These are phyloP conservation scores for Sinocyclocheilus anophthalmus DNA, from an alignment of 2,113 vertebrate genomes.

Conservation along the genomic window DNA sequence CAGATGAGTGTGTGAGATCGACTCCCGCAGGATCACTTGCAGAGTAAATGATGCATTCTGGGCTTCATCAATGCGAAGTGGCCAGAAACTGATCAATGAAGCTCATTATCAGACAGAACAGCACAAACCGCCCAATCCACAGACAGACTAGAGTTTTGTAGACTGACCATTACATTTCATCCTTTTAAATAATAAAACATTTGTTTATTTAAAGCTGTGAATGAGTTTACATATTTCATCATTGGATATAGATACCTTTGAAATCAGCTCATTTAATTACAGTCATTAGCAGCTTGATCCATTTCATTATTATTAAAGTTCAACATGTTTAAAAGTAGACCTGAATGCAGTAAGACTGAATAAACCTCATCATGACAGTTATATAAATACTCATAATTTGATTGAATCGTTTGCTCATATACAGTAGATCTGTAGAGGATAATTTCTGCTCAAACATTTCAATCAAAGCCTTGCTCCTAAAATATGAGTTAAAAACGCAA, in stretches of 20 bases:
- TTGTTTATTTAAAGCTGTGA: background rate
- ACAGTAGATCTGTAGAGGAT: background rate
- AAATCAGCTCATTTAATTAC: background rate
- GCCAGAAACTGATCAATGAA: conserved; percentile 69
- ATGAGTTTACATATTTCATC: background rate
- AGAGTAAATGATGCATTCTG: conserved; percentile 20
- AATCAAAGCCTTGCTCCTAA: background rate
- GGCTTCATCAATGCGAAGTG: conserved; percentile 61
- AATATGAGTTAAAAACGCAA: background rate
- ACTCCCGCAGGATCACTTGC: background rate
- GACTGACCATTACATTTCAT: background rate
- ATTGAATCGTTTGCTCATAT: background rate
- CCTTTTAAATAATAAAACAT: background rate
- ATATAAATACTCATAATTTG: background rate
- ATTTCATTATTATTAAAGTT: background rate
- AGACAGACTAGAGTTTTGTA: background rate
- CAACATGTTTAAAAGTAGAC: background rate
- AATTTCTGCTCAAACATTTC: background rate
- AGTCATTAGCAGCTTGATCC: background rate
- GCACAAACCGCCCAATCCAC: conserved; percentile 56
- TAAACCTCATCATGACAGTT: background rate
- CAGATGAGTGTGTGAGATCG: background rate
- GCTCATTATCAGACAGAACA: conserved; percentile 72
- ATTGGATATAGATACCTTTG: background rate
- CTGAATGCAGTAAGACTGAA: background rate